Percentiles rank a stretch among this genome's conserved stretches.
Conservation (phyloP, 23 tunicate genomes). For the Ciona savignyi region DNA sequence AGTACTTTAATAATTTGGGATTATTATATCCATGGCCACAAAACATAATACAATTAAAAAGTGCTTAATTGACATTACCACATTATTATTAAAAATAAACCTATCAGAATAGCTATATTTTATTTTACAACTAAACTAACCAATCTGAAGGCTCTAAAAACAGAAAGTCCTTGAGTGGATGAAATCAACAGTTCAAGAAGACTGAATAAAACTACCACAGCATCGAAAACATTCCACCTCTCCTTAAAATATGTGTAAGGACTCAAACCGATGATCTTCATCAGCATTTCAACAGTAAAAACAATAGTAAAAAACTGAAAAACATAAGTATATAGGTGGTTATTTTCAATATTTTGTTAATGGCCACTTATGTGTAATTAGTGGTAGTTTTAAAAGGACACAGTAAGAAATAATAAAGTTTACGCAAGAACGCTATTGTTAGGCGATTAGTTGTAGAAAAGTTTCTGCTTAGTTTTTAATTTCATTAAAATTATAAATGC, state of each 20-base stretch:
- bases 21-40: too few species aligned
- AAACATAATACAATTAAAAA: too few species aligned
- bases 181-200: slow-evolving; percentile 50
- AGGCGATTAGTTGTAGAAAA: too few species aligned
- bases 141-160: slow-evolving; percentile 74
- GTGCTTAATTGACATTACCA: too few species aligned
- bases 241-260: slow-evolving; percentile 81
- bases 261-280: slow-evolving; percentile 89
- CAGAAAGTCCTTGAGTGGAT: slow-evolving; percentile 57
- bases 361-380: not conserved
- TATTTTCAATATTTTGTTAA: not conserved
- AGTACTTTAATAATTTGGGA: too few species aligned
- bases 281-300: slow-evolving; percentile 86
- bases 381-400: too few species aligned
- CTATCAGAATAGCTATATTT: not conserved
- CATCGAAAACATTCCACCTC: slow-evolving; percentile 89
- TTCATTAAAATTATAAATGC: too few species aligned
- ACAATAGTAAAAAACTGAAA: slow-evolving; percentile 81
- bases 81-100: too few species aligned
- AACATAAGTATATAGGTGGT: not conserved
- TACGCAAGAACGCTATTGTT: too few species aligned
- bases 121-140: slow-evolving; percentile 24
- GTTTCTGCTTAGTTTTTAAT: too few species aligned
- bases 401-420: too few species aligned
- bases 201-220: slow-evolving; percentile 82